Percentiles rank a stretch among this genome's conserved stretches.
Conservation (phyloP, 2,113 vertebrate genomes). For the Andinoacara biseriatus region DNA sequence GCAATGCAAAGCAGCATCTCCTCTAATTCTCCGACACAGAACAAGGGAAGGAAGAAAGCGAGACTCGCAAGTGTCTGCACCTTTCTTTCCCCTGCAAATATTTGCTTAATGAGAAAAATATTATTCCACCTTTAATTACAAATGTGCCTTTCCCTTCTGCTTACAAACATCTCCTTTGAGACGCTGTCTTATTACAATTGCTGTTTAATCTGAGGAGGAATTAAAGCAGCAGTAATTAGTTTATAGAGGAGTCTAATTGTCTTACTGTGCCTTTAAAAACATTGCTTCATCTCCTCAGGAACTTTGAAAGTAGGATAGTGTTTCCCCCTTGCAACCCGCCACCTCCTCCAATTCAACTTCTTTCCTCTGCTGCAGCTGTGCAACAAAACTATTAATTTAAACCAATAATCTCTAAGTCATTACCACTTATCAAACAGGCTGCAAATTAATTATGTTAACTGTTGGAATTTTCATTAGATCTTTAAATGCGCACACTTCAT, state of each 20-base stretch:
- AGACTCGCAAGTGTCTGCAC: slow-evolving; percentile 22
- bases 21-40: neutral
- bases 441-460: slow-evolving; percentile 82
- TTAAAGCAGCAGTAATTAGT: slow-evolving; percentile 80
- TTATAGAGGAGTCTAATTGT: slow-evolving; percentile 79
- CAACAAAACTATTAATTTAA: slow-evolving; percentile 79
- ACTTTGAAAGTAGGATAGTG: slow-evolving; percentile 75
- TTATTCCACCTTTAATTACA: slow-evolving; percentile 77
- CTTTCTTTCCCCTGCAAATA: slow-evolving; percentile 59
- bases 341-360: slow-evolving; percentile 51
- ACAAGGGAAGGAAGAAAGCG: neutral
- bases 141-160: slow-evolving; percentile 63
- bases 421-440: slow-evolving; percentile 78
- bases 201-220: slow-evolving; percentile 80
- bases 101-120: slow-evolving; percentile 70
- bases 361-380: slow-evolving; percentile 40
- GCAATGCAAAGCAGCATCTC: slow-evolving; percentile 38
- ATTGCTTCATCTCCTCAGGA: slow-evolving; percentile 75
- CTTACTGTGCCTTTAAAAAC: slow-evolving; percentile 77
- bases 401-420: slow-evolving; percentile 80
- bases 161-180: slow-evolving; percentile 75
- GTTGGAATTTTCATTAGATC: slow-evolving; percentile 78
- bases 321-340: slow-evolving; percentile 41
- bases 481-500: slow-evolving; percentile 77
- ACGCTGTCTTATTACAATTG: slow-evolving; percentile 72